Base-by-base conservation (phyloP, 2,113 vertebrate genomes). In the Dicentrarchus labrax region DNA sequence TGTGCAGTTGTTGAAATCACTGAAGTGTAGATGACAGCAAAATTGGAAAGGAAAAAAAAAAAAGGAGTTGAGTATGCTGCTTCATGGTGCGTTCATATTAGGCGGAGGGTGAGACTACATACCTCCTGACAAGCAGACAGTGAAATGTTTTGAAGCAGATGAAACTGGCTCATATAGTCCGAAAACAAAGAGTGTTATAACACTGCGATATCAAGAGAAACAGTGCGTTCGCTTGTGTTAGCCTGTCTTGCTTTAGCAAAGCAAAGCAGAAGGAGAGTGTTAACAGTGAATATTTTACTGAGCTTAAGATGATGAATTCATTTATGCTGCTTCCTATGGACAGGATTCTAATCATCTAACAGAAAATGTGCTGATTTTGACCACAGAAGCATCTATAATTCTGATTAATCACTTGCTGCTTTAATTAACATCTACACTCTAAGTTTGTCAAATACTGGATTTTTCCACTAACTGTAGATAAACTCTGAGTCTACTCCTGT, bases 281-380 rank as follows among this genome's bases (percentile, higher is more conserved):
- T 88, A 85, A 88, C 81, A 82, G 67, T 86, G 86, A 91, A 91
- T 86, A 90, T 87, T 91, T 92, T 56, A 81, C 82, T 17, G 6
- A 71, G 77, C 78, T 73, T 22, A 39, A 72, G 74, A 87, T 59
- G 75, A 22, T 24, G 60, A 67, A 80, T 85, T 85, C 45, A 72
- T 88, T 78, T 76, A 45, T 70, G 60, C 72, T 88, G 60, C n/a
- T 53, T 75, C 72, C 72, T 45, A 57, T 81, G 57, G 72, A 65
- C 61, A 69, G 17, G 73, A 83, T 24, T 24, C n/a, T 41, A 76
- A 81, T 7, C 11, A 67, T 73, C 61, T 24, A 13, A 56, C n/a
- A n/a, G 21, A 47, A 48, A 45, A 64, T 59, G 12, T 41, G 50
- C 5, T 71, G 30, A 75, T 82, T 76, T 62, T 53, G 56, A 68